A percentile compares a stretch with the other conserved stretches of the same genome.
Evolutionary conservation across 2,888 invertebrate genomes (phyloP).

Genomic region (Synergus itoensis): DNA sequence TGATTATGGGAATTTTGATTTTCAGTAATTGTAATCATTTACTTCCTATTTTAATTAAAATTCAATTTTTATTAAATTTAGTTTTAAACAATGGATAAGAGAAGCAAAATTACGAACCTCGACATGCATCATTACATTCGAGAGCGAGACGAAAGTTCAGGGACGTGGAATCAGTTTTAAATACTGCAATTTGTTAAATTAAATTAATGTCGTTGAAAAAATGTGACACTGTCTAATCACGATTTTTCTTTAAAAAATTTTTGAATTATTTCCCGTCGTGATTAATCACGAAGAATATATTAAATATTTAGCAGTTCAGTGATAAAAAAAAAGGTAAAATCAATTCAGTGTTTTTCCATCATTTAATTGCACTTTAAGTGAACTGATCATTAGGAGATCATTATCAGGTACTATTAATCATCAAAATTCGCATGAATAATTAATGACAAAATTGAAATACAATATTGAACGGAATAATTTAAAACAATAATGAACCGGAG

Average conservation of each 20-base stretch:
- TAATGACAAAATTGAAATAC: not conserved
- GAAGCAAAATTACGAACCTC: slow-evolving; percentile 9
- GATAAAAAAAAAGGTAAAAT: not conserved
- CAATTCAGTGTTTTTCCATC: not conserved
- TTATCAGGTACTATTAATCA: not conserved
- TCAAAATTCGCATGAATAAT: not conserved
- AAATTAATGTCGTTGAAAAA: no score
- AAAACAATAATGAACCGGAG: not conserved
- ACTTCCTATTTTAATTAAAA: not conserved
- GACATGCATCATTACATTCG: slow-evolving; percentile 28
- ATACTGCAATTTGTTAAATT: not conserved
- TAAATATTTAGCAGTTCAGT: not conserved
- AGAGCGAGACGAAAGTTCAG: slow-evolving; percentile 36
- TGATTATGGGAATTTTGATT: not conserved
- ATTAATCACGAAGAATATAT: not conserved
- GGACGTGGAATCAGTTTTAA: not conserved
- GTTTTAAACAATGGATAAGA: not conserved
- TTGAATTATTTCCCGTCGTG: not conserved
- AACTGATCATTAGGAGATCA: not conserved
- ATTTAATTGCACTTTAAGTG: not conserved
- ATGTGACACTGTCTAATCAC: no score
- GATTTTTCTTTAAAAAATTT: not conserved
- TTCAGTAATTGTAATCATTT: no score
- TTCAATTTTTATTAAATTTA: not conserved
- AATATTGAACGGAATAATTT: not conserved